A percentile compares a stretch with the other conserved stretches of the same genome.
These are phyloP conservation scores for Thalassaphorura encarpata DNA, from an alignment of 1,140 invertebrate genomes.

Conservation along the genomic window DNA sequence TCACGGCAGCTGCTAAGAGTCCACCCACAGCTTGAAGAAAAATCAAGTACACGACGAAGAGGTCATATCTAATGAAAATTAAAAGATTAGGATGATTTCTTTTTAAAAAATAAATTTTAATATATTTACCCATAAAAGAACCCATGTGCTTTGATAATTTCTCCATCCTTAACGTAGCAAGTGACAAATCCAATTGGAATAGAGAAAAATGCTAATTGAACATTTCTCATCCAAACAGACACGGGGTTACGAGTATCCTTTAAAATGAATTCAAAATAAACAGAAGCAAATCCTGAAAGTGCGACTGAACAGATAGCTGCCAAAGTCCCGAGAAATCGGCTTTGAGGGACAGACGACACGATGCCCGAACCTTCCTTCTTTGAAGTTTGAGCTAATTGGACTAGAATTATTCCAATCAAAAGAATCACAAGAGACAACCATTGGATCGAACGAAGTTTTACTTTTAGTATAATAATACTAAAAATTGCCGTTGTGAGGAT, in stretches of 20 bases:
- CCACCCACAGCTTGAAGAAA: slow-evolving; percentile 63
- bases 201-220: slow-evolving; percentile 59
- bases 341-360: slow-evolving; percentile 45
- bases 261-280: slow-evolving; percentile 98
- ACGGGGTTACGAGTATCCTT: slow-evolving; percentile 79
- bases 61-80: slow-evolving; percentile 24
- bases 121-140: slow-evolving; percentile 39
- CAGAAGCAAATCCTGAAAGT: slow-evolving; percentile 94
- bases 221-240: slow-evolving; percentile 93
- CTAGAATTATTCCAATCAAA: slow-evolving; percentile 76
- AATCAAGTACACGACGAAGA: slow-evolving; percentile 26
- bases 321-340: slow-evolving; percentile 69
- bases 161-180: slow-evolving; percentile 50
- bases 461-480: slow-evolving; percentile 79
- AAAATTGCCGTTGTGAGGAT: slow-evolving; percentile 97
- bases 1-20: slow-evolving; percentile 83
- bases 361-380: slow-evolving; percentile 3
- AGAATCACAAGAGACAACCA: slow-evolving; percentile 81
- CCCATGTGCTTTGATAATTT: slow-evolving; percentile 34
- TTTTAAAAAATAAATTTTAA: too few species aligned
- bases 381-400: slow-evolving; percentile 56
- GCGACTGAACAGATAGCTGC: slow-evolving; percentile 84
- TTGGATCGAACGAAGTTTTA: slow-evolving; percentile 63
- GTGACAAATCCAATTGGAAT: slow-evolving; percentile 62
- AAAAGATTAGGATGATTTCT: too few species aligned